Conservation (phyloP, 2,888 invertebrate species). For the Drosophila siamana region DNA sequence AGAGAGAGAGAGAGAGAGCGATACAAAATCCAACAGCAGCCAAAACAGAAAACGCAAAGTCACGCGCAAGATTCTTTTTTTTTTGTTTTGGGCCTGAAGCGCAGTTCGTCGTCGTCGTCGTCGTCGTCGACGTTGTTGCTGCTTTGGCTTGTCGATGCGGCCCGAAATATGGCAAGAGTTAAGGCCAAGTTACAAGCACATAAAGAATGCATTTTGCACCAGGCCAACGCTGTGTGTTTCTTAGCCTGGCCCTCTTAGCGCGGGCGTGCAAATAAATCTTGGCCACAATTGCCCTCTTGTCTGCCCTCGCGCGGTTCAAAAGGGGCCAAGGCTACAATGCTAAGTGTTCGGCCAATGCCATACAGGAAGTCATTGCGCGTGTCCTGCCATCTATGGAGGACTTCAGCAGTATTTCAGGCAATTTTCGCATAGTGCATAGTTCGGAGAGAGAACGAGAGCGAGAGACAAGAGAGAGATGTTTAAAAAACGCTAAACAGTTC, state of each 20-base stretch:
- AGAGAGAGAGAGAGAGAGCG: slow-evolving; percentile 12
- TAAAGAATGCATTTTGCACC: slow-evolving; percentile 47
- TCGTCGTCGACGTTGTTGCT: background rate
- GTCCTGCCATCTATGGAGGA: slow-evolving; percentile 30
- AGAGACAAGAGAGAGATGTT: no score
- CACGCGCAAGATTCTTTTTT: slow-evolving; percentile 75
- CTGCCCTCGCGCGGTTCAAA: slow-evolving; percentile 31
- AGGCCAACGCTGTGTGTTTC: slow-evolving; percentile 20
- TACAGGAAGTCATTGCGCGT: slow-evolving; percentile 26
- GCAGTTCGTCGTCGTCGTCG: slow-evolving; percentile 30
- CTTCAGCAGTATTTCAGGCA: slow-evolving; percentile 19
- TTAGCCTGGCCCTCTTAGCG: slow-evolving; percentile 42
- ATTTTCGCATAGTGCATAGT: slow-evolving; percentile 49
- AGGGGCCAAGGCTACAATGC: slow-evolving; percentile 60
- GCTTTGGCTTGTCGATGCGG: slow-evolving; percentile 45
- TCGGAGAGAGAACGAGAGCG: no score
- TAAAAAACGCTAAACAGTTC: slow-evolving; percentile 57
- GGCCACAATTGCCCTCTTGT: slow-evolving; percentile 61
- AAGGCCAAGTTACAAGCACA: slow-evolving; percentile 34
- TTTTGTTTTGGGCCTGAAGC: slow-evolving; percentile 68
- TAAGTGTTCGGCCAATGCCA: slow-evolving; percentile 13
- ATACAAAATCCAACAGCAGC: slow-evolving; percentile 2
- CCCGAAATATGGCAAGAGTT: slow-evolving; percentile 48
- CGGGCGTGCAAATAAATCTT: slow-evolving; percentile 81
- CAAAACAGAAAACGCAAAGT: slow-evolving; percentile 68